A percentile compares a stretch with the other conserved stretches of the same genome.
Conservation (phyloP, 1,140 invertebrate genomes). For the Leptinotarsa lineolata region DNA sequence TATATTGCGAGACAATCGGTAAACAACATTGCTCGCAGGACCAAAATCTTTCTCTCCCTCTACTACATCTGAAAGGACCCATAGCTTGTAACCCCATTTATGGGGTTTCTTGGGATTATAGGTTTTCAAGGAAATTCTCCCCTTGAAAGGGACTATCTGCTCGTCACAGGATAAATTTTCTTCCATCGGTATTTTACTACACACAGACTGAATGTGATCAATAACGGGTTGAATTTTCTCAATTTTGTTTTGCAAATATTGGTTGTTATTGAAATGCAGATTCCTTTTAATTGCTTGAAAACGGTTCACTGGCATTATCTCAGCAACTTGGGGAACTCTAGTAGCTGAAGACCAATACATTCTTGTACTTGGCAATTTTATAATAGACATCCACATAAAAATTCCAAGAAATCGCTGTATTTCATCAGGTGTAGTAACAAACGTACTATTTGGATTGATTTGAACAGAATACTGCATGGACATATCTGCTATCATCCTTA, state of each 20-base stretch:
- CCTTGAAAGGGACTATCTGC: neutral
- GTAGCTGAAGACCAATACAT: neutral
- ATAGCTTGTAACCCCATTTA: neutral
- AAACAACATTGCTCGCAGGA: neutral
- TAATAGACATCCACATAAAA: neutral
- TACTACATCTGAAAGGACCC: neutral
- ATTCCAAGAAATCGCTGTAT: neutral
- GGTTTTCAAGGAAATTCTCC: neutral
- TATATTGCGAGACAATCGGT: too few species aligned
- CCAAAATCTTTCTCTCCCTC: neutral
- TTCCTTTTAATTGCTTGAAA: neutral
- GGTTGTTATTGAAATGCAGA: neutral
- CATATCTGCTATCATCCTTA: too few species aligned
- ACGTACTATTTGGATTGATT: neutral
- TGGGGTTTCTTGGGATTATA: slow-evolving; percentile 5
- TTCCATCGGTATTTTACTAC: neutral
- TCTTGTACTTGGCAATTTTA: neutral
- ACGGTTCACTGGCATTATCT: neutral
- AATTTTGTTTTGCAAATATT: neutral
- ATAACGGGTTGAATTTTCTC: neutral
- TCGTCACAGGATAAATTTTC: neutral
- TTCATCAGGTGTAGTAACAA: neutral
- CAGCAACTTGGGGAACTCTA: neutral
- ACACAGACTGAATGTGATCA: neutral
- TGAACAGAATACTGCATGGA: neutral